These are phyloP conservation scores for Stenotaenia linearis DNA, from an alignment of 2,888 invertebrate species.

Conservation along the genomic window DNA sequence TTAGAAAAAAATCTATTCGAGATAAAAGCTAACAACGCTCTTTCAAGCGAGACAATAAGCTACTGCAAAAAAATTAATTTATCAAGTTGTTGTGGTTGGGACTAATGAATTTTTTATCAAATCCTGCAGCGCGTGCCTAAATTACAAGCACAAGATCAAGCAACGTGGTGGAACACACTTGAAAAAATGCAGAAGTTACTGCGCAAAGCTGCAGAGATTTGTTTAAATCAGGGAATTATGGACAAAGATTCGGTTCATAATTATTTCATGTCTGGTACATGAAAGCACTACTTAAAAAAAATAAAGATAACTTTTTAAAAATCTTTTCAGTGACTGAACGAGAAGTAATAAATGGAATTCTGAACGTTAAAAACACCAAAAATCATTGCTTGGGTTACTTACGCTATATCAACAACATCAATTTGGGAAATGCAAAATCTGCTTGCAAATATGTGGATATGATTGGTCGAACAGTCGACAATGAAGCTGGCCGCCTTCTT, in stretches of 20 bases:
- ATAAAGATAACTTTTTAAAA: no score
- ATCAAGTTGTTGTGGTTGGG: slow-evolving; percentile 13
- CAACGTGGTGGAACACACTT: slow-evolving; percentile 95
- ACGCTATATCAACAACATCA: slow-evolving; percentile 94
- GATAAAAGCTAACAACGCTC: slow-evolving; percentile 27
- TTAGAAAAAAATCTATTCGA: no score
- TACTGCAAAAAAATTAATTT: no score
- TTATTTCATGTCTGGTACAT: slow-evolving; percentile 98
- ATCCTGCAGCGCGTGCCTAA: slow-evolving; percentile 74
- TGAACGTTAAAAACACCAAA: slow-evolving; percentile 87
- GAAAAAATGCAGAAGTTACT: slow-evolving; percentile 91
- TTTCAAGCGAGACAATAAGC: no score
- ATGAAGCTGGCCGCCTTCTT: slow-evolving; percentile 82
- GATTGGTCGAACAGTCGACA: slow-evolving; percentile 81
- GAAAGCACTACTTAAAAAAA: no score
- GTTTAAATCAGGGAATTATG: slow-evolving; percentile 75
- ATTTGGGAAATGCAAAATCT: slow-evolving; percentile 86
- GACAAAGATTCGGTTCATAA: slow-evolving; percentile 92
- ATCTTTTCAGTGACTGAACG: slow-evolving; percentile 86
- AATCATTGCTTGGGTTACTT: slow-evolving; percentile 90
- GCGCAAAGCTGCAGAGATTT: slow-evolving; percentile 81
- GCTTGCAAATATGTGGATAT: slow-evolving; percentile 95
- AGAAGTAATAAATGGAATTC: slow-evolving; percentile 91
- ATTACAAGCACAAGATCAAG: slow-evolving; percentile 92
- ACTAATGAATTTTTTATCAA: background rate